Percentiles rank a stretch among this genome's conserved stretches.
phyloP scores from a whole-genome alignment of 2,797 vertebrate genomes.

The Perdix hodgsoniae region DNA sequence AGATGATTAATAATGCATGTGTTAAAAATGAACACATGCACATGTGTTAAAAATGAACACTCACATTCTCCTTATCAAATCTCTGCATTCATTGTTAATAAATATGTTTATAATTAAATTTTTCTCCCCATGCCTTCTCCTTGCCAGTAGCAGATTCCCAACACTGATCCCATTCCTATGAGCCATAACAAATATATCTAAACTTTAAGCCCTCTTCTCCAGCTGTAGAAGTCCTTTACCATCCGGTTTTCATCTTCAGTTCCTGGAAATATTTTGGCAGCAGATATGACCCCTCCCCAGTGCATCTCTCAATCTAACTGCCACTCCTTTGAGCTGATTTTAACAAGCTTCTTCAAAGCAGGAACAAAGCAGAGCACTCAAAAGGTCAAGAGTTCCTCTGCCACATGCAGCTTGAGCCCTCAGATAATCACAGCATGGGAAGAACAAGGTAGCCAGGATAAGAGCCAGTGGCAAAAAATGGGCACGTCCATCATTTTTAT shows the following conservation, averaged over 20 bases:
- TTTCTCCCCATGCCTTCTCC: neutral
- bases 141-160: conserved; percentile 41
- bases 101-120: conserved; percentile 53
- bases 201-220: conserved; percentile 35
- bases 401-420: neutral
- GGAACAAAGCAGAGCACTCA: neutral
- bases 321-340: neutral
- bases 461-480: neutral
- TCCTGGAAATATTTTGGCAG: conserved; percentile 44
- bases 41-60: conserved; percentile 50
- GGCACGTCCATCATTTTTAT: neutral
- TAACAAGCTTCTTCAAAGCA: conserved; percentile 5
- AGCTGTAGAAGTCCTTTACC: conserved; percentile 3
- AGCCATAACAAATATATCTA: conserved; percentile 11
- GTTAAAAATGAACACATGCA: conserved; percentile 48
- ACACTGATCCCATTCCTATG: neutral
- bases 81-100: conserved; percentile 4
- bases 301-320: neutral
- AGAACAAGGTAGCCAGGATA: neutral
- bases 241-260: neutral
- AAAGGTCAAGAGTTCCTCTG: neutral
- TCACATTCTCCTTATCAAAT: neutral
- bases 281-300: neutral
- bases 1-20: conserved; percentile 13
- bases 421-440: neutral